Evolutionary conservation across 2,888 invertebrate genomes (phyloP).

Genomic region (Synergus gifuensis): DNA sequence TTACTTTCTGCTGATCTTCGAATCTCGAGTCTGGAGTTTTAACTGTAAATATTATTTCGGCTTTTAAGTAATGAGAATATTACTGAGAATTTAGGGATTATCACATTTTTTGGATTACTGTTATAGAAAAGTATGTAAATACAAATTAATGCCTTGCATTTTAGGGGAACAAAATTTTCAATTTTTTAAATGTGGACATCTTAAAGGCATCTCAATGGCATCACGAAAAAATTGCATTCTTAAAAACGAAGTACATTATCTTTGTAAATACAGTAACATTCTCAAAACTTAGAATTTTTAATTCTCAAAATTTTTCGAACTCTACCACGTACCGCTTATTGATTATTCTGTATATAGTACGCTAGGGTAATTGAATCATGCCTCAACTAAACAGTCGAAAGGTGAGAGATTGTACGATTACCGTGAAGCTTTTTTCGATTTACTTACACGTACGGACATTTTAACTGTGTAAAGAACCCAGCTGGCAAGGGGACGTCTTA

Average conservation of each 20-base stretch:
- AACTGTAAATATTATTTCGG: background rate
- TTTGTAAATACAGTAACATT: conserved; percentile 4
- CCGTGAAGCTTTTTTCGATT: conserved; percentile 28
- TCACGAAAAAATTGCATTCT: too few relatives aligned
- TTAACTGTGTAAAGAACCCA: background rate
- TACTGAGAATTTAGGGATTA: conserved; percentile 5
- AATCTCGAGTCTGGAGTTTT: conserved; percentile 7
- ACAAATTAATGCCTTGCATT: background rate
- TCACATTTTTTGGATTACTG: background rate
- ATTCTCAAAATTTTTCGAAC: background rate
- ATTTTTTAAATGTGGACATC: background rate
- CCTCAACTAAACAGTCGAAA: background rate
- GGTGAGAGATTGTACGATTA: conserved; percentile 5
- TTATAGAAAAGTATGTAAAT: background rate
- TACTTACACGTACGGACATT: background rate
- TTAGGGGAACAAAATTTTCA: background rate
- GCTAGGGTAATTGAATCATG: conserved; percentile 13
- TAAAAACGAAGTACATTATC: background rate
- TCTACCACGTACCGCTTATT: conserved; percentile 1
- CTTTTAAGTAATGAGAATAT: conserved; percentile 1
- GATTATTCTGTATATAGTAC: conserved; percentile 1
- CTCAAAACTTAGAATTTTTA: conserved; percentile 4
- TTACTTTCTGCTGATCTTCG: background rate
- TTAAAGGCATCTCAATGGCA: background rate
- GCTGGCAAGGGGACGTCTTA: background rate